Conservation (phyloP, 2,888 invertebrate species). For the Hylaea fasciaria region DNA sequence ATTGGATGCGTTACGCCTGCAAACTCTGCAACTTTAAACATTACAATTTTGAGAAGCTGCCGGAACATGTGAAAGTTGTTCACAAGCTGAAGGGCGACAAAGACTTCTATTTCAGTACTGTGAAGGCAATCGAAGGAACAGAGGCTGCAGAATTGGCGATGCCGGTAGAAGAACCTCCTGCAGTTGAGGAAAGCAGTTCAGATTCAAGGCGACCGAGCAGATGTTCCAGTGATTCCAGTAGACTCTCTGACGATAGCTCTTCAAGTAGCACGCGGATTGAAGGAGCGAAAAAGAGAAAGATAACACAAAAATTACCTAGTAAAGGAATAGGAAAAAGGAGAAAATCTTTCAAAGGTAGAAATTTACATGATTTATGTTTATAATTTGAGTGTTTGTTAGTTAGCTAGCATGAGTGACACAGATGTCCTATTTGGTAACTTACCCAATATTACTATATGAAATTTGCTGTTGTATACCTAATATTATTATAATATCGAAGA, state of each 20-base stretch:
- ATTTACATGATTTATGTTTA: too few species aligned
- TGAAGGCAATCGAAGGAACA: conserved; percentile 72
- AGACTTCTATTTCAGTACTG: conserved; percentile 79
- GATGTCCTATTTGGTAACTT: too few species aligned
- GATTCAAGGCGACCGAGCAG: conserved; percentile 74
- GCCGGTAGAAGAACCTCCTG: conserved; percentile 55
- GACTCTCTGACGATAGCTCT: conserved; percentile 77
- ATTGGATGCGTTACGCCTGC: conserved; percentile 91
- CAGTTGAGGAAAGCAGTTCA: conserved; percentile 61
- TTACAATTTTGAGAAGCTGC: conserved; percentile 87
- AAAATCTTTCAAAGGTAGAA: conserved; percentile 57
- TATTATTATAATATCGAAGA: too few species aligned
- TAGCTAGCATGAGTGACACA: too few species aligned
- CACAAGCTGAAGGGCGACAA: conserved; percentile 86
- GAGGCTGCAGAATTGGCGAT: conserved; percentile 71
- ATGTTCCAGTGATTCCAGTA: conserved; percentile 78
- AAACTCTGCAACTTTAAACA: conserved; percentile 89
- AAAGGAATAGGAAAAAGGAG: conserved; percentile 45
- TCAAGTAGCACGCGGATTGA: conserved; percentile 68
- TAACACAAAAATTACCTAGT: conserved; percentile 45
- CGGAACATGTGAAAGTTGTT: conserved; percentile 86
- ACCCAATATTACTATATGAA: too few species aligned
- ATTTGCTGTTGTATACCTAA: background rate
- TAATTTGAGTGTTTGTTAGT: too few species aligned
- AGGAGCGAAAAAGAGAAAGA: conserved; percentile 69